Evolutionary conservation across 1,140 invertebrate species (phyloP).

Genomic region (Augochlora pura): DNA sequence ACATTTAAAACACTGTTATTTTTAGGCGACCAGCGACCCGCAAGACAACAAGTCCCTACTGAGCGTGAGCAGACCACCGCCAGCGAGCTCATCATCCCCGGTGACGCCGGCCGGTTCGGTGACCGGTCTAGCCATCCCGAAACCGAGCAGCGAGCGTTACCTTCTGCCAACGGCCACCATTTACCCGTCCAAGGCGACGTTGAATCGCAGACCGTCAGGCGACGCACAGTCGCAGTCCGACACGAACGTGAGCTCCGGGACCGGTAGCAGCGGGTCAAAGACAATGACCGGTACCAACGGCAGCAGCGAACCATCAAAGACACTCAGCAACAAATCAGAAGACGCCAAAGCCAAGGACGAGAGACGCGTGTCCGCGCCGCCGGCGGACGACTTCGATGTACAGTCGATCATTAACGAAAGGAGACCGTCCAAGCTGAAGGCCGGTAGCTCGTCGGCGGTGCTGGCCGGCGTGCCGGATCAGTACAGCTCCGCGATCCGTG

Average conservation of each 20-base stretch:
- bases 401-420: conserved; percentile 78
- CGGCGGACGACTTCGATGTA: conserved; percentile 71
- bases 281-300: conserved; percentile 34
- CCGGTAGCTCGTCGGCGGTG: conserved; percentile 28
- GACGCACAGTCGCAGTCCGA: conserved; percentile 55
- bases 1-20: background rate
- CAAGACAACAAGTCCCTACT: conserved; percentile 66
- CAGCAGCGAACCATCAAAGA: conserved; percentile 29
- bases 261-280: conserved; percentile 21
- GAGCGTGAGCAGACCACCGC: conserved; percentile 59
- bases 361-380: conserved; percentile 40
- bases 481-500: conserved; percentile 10
- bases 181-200: conserved; percentile 68
- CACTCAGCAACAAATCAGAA: conserved; percentile 37
- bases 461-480: conserved; percentile 47
- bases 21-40: conserved; percentile 41
- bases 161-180: conserved; percentile 61
- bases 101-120: conserved; percentile 39
- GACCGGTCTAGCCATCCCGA: conserved; percentile 29
- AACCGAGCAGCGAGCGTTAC: conserved; percentile 49
- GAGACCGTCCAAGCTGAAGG: conserved; percentile 73
- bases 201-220: conserved; percentile 54
- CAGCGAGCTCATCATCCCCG: conserved; percentile 57
- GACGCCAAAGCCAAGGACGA: conserved; percentile 40
- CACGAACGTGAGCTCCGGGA: conserved; percentile 32